Base-by-base conservation (phyloP, 2,113 vertebrate species). In the Psammodynastes pulverulentus region DNA sequence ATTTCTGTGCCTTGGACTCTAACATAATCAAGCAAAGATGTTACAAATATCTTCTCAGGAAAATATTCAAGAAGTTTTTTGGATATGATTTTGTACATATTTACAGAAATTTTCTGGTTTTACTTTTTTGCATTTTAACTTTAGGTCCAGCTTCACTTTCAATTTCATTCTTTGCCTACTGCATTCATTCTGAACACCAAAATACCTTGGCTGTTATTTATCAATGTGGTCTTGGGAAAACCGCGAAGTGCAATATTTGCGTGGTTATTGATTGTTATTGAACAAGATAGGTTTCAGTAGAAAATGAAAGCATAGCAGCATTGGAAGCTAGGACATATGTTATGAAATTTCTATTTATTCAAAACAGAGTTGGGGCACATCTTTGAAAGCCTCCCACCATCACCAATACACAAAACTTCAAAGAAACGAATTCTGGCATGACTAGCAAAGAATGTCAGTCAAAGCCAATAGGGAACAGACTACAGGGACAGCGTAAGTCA, bases 401-500 rank as follows among this genome's bases (percentile, higher is more conserved):
- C 8, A 34, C 95, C 96, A 97, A 97, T 96, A 96, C 95, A 93
- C 94, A 87, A 94, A 93, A 97, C 97, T 97, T 98, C 97, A 98
- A 98, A 98, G 97, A 97, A 96, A 95, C 95, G 97, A 97, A 88
- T 94, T 95, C 97, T 97, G 97, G 97, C 97, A 97, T 97, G 96
- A 96, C 96, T 93, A 97, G 95, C 87, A 97, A 97, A 93, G 94
- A 53, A 91, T 95, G 97, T 97, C 97, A 97, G 95, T 2, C 94
- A 95, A 97, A 97, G 95, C 90, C 89, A 96, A 95, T 10, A 85
- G 91, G 95, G 94, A 94, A 89, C 56, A 95, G 94, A 92, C 97
- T 97, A 95, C 29, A 49, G 93, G 95, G 90, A 95, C 93, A 86
- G 95, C 92, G 91, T 94, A 92, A 96, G 95, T 95, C 96, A 90